Conservation (phyloP, 1,140 invertebrate species). For the Orius laevigatus region DNA sequence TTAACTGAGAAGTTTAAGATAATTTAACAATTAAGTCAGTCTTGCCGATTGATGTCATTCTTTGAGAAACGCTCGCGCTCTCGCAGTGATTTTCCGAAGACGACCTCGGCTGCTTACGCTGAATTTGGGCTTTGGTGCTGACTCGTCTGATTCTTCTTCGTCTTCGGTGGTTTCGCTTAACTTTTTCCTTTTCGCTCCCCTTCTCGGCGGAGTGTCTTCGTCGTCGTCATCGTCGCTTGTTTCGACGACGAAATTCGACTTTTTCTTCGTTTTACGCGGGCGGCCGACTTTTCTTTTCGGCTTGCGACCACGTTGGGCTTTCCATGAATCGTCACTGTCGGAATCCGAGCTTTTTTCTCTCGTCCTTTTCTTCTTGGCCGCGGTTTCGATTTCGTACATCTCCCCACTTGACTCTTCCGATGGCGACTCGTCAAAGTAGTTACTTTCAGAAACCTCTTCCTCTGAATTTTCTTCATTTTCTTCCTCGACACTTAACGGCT, state of each 20-base stretch:
- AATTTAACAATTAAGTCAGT: no score
- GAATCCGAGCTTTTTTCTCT: slow-evolving; percentile 8
- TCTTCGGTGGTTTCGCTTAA: slow-evolving; percentile 17
- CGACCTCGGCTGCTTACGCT: slow-evolving; percentile 63
- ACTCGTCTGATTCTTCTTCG: slow-evolving; percentile 23
- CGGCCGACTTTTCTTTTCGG: no score
- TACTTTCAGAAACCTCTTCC: slow-evolving; percentile 1
- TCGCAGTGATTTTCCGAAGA: slow-evolving; percentile 61
- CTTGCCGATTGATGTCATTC: slow-evolving; percentile 26
- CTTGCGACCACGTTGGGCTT: no score
- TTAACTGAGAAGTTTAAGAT: no score
- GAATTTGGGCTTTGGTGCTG: slow-evolving; percentile 14
- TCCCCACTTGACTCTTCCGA: not conserved
- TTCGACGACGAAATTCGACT: no score
- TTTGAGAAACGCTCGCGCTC: slow-evolving; percentile 48
- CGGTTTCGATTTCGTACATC: not conserved
- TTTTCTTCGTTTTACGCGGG: no score
- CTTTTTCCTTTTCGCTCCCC: slow-evolving; percentile 15
- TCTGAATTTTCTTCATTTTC: slow-evolving; percentile 2
- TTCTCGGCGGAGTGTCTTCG: slow-evolving; percentile 17
- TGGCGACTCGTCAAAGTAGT: no score
- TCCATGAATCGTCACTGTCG: no score
- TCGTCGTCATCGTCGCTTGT: slow-evolving; percentile 25
- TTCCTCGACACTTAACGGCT: not conserved
- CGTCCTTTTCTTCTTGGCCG: slow-evolving; percentile 15